phyloP scores from a whole-genome alignment of 2,888 invertebrate genomes.

The Ormyrus thymus region DNA sequence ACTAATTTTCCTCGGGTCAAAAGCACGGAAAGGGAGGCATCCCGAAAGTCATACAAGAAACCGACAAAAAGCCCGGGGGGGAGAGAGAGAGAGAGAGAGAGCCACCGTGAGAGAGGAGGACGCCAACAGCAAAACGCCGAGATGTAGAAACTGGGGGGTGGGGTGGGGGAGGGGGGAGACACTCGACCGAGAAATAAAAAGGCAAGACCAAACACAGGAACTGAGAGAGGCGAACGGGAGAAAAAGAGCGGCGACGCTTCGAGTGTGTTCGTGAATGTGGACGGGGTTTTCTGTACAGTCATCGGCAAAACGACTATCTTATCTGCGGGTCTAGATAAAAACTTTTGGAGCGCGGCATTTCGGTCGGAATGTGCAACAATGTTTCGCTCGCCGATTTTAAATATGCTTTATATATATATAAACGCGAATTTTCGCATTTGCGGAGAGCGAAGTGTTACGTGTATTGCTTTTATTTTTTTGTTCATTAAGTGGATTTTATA shows the following conservation, averaged over 20 bases:
- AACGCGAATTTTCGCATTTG: too few relatives aligned
- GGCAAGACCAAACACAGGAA: constrained; percentile 31
- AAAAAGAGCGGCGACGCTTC: not conserved
- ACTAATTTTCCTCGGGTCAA: constrained; percentile 49
- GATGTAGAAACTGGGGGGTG: not conserved
- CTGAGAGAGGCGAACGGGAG: not conserved
- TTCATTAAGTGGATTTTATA: too few relatives aligned
- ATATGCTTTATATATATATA: too few relatives aligned
- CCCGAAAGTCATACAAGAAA: not conserved
- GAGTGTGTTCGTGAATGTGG: not conserved
- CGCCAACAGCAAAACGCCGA: not conserved
- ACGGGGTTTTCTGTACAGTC: too few relatives aligned
- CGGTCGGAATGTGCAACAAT: too few relatives aligned
- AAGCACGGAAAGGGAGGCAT: not conserved
- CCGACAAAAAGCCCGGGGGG: constrained; percentile 11
- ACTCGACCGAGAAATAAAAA: constrained; percentile 10
- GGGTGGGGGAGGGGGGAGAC: not conserved
- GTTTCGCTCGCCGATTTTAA: too few relatives aligned
- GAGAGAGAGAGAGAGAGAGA: not conserved
- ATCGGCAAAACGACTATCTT: too few relatives aligned
- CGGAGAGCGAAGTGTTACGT: too few relatives aligned
- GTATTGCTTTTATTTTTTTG: too few relatives aligned
- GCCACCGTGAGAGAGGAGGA: not conserved
- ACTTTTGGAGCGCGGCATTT: too few relatives aligned
- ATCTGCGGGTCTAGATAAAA: too few relatives aligned